Evolutionary conservation across 2,797 vertebrate species (phyloP).

Genomic region (Ptychadena robeensis): DNA sequence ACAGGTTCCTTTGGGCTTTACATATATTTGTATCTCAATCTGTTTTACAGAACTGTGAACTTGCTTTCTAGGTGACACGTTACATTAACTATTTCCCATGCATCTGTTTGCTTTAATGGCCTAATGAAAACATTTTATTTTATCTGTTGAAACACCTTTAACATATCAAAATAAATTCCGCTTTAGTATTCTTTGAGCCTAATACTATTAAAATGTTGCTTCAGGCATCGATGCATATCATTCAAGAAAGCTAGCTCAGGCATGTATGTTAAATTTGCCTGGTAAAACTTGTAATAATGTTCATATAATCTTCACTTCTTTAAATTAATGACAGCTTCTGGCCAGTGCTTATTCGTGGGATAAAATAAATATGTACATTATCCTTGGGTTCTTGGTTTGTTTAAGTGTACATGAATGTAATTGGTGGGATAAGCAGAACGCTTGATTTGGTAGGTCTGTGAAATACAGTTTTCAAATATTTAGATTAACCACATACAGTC

Average conservation of each 20-base stretch:
- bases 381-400: background rate
- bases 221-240: slow-evolving; percentile 14
- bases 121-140: slow-evolving; percentile 6
- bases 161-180: slow-evolving; percentile 14
- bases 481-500: too few species aligned
- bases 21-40: background rate
- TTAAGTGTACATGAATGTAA: background rate
- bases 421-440: too few species aligned
- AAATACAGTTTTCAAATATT: too few species aligned
- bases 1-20: too few species aligned
- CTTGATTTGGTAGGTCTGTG: too few species aligned
- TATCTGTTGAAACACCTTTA: background rate
- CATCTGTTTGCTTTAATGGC: background rate
- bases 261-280: slow-evolving; percentile 8
- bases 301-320: background rate
- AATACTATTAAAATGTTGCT: slow-evolving; percentile 19
- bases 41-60: background rate
- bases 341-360: background rate
- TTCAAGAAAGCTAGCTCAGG: slow-evolving; percentile 19
- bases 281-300: slow-evolving; percentile 7
- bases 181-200: slow-evolving; percentile 1
- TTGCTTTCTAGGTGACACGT: background rate
- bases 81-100: background rate
- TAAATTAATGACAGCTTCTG: slow-evolving; percentile 16
- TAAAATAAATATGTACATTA: background rate